phyloP scores from a whole-genome alignment of 1,140 invertebrate species.

The Ostrea edulis region DNA sequence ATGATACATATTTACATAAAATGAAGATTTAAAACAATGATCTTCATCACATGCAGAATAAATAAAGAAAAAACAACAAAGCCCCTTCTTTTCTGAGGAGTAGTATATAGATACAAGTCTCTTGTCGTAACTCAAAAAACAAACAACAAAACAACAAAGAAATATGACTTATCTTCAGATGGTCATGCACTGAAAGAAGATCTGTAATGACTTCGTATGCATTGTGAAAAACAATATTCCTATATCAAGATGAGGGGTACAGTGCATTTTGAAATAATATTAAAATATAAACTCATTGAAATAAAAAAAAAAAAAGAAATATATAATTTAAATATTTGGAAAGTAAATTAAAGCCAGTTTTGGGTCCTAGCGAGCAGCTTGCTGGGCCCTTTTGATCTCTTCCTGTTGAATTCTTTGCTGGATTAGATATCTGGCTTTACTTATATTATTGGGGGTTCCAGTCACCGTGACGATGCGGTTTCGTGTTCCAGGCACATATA shows the following conservation, averaged over 20 bases:
- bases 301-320: slow-evolving; percentile 42
- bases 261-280: slow-evolving; percentile 44
- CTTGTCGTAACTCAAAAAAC: slow-evolving; percentile 15
- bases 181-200: slow-evolving; percentile 20
- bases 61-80: slow-evolving; percentile 38
- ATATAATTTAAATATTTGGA: slow-evolving; percentile 47
- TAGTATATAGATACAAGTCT: slow-evolving; percentile 22
- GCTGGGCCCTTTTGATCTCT: slow-evolving; percentile 91
- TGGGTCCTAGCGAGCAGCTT: slow-evolving; percentile 72
- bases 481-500: slow-evolving; percentile 96
- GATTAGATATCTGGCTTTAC: slow-evolving; percentile 95
- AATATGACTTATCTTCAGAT: slow-evolving; percentile 40
- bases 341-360: slow-evolving; percentile 45
- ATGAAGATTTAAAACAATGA: slow-evolving; percentile 22
- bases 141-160: slow-evolving; percentile 18
- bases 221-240: slow-evolving; percentile 36
- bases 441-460: slow-evolving; percentile 91
- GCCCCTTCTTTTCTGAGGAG: slow-evolving; percentile 1
- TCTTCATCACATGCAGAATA: slow-evolving; percentile 41
- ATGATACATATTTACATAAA: slow-evolving; percentile 38
- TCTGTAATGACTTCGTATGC: slow-evolving; percentile 20
- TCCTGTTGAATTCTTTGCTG: slow-evolving; percentile 97
- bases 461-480: slow-evolving; percentile 98
- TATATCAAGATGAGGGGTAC: slow-evolving; percentile 36
- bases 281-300: slow-evolving; percentile 58